Evolutionary conservation across 2,113 vertebrate species (phyloP).

Genomic region (Planiliza haematocheilus): DNA sequence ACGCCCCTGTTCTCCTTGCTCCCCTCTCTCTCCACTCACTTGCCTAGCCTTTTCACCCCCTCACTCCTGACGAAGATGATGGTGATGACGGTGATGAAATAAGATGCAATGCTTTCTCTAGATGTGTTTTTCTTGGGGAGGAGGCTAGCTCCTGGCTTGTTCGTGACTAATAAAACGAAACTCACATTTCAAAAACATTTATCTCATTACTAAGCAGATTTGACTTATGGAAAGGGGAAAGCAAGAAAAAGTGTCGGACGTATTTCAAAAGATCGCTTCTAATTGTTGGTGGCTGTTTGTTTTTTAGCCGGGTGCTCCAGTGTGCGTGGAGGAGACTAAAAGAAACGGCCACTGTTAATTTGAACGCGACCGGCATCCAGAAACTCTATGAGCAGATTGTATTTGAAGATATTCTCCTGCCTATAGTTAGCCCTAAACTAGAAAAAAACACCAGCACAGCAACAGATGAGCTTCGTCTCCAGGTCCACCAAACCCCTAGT

Average conservation of each 20-base stretch:
- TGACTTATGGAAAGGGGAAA: conserved; percentile 68
- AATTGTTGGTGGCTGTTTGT: conserved; percentile 76
- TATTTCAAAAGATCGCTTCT: conserved; percentile 69
- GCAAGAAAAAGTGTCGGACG: conserved; percentile 53
- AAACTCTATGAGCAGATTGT: conserved; percentile 41
- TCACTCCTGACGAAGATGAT: conserved; percentile 84
- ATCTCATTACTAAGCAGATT: conserved; percentile 86
- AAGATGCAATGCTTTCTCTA: conserved; percentile 84
- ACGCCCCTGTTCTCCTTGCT: conserved; percentile 57
- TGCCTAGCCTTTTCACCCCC: conserved; percentile 84
- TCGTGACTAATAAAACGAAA: conserved; percentile 84
- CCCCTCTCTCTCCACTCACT: conserved; percentile 65
- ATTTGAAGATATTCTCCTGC: conserved; percentile 22
- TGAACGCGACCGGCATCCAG: conserved; percentile 35
- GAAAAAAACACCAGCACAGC: conserved; percentile 20
- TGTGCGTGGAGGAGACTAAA: conserved; percentile 39
- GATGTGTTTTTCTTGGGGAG: conserved; percentile 81
- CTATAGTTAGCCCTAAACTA: conserved; percentile 42
- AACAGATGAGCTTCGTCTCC: conserved; percentile 11
- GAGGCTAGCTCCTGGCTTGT: conserved; percentile 84
- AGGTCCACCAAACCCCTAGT: conserved; percentile 7
- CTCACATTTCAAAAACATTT: conserved; percentile 84
- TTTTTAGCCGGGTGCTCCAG: conserved; percentile 31
- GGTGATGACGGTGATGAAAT: conserved; percentile 87
- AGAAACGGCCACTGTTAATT: conserved; percentile 53